A percentile compares a stretch with the other conserved stretches of the same genome.
phyloP scores from a whole-genome alignment of 2,888 invertebrate genomes.

The Orthosia cruda region DNA sequence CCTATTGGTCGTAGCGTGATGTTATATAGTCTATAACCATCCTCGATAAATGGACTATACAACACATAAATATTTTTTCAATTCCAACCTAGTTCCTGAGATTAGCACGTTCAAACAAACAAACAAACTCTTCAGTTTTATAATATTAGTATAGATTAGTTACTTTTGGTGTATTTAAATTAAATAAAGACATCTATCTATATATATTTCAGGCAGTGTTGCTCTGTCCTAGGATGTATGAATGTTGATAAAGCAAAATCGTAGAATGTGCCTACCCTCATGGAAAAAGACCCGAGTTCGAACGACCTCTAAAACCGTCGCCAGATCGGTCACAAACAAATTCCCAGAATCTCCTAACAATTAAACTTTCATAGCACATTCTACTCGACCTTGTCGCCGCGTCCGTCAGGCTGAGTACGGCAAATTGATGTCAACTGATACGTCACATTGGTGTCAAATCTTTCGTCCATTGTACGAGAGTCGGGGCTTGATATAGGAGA shows the following conservation, averaged over 20 bases:
- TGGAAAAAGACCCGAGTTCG: neutral
- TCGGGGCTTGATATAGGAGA: neutral
- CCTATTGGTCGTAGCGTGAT: too few relatives aligned
- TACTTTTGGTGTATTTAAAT: too few relatives aligned
- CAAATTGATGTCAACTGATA: conserved; percentile 66
- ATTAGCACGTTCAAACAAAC: too few relatives aligned
- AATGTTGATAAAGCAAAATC: neutral
- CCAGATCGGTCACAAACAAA: conserved; percentile 20
- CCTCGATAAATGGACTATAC: too few relatives aligned
- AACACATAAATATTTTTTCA: too few relatives aligned
- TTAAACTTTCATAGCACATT: conserved; percentile 36
- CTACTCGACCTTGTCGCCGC: conserved; percentile 36
- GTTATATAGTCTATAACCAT: too few relatives aligned
- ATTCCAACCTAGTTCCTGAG: too few relatives aligned
- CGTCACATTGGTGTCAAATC: conserved; percentile 60
- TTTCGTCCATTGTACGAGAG: conserved; percentile 33
- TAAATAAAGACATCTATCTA: neutral
- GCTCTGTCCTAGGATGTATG: neutral
- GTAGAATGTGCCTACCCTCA: neutral
- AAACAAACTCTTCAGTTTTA: too few relatives aligned
- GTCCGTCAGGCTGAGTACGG: conserved; percentile 24
- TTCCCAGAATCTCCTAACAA: conserved; percentile 25
- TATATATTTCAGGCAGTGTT: too few relatives aligned
- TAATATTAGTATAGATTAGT: too few relatives aligned
- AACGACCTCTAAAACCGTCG: neutral